Conservation (phyloP, 2,113 vertebrate genomes). For the Chelonoidis abingdonii region DNA sequence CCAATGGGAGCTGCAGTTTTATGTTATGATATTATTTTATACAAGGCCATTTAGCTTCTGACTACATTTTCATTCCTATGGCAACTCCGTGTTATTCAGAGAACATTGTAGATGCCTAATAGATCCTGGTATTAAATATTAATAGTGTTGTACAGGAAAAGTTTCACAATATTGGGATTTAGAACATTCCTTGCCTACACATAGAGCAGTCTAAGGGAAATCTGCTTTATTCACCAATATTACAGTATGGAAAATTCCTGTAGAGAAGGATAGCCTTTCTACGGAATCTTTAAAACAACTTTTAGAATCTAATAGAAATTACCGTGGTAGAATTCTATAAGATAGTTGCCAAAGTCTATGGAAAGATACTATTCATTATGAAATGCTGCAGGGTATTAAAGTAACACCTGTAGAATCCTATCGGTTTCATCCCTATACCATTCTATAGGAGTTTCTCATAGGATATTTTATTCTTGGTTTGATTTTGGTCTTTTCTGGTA, state of each 20-base stretch:
- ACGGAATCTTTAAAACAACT: neutral
- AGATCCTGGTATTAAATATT: neutral
- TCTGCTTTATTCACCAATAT: neutral
- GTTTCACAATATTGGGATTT: neutral
- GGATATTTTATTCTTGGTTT: neutral
- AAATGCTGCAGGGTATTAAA: neutral
- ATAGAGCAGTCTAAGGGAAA: neutral
- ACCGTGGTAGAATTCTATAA: neutral
- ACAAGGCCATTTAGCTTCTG: neutral
- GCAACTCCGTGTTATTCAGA: neutral
- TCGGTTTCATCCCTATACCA: neutral
- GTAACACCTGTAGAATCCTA: neutral
- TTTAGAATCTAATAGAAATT: neutral
- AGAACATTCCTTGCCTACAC: neutral
- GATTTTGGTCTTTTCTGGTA: neutral
- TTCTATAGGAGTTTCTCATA: neutral
- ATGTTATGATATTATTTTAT: neutral
- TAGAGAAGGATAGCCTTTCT: neutral
- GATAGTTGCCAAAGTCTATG: neutral
- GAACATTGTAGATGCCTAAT: neutral
- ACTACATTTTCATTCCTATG: neutral
- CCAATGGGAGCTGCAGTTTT: neutral
- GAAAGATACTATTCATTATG: neutral
- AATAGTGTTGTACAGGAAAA: neutral
- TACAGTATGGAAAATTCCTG: neutral